Evolutionary conservation across 2,113 vertebrate species (phyloP).

Genomic region (Ardeotis arabs): DNA sequence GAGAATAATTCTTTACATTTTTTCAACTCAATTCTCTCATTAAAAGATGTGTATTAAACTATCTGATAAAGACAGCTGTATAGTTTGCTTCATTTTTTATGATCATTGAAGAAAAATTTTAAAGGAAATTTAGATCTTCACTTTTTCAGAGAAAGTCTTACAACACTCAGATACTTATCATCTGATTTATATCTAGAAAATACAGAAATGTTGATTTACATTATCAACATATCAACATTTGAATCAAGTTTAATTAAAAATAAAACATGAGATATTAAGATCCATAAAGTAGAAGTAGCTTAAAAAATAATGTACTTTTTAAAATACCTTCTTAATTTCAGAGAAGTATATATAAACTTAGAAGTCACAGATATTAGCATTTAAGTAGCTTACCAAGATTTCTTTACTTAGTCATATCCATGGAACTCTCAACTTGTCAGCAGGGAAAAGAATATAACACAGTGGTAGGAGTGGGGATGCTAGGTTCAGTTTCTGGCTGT

Average conservation of each 20-base stretch:
- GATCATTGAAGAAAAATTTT: background rate
- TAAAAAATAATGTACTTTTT: background rate
- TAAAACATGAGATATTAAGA: background rate
- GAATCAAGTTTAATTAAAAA: background rate
- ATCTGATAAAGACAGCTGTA: background rate
- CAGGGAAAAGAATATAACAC: background rate
- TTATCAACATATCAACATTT: background rate
- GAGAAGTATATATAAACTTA: background rate
- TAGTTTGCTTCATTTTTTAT: background rate
- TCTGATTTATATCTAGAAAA: background rate
- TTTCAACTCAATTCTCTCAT: background rate
- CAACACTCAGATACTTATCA: background rate
- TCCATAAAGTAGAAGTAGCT: background rate
- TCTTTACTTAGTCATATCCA: background rate
- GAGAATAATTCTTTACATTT: background rate
- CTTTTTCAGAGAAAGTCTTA: background rate
- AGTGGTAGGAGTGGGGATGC: background rate
- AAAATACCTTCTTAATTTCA: background rate
- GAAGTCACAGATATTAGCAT: background rate
- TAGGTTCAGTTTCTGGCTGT: background rate
- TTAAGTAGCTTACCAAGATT: background rate
- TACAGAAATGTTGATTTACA: background rate
- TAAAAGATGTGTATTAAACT: background rate
- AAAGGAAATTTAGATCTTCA: background rate
- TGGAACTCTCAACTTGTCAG: background rate